Evolutionary conservation across 2,113 vertebrate species (phyloP).

Genomic region (Actenoides hombroni): DNA sequence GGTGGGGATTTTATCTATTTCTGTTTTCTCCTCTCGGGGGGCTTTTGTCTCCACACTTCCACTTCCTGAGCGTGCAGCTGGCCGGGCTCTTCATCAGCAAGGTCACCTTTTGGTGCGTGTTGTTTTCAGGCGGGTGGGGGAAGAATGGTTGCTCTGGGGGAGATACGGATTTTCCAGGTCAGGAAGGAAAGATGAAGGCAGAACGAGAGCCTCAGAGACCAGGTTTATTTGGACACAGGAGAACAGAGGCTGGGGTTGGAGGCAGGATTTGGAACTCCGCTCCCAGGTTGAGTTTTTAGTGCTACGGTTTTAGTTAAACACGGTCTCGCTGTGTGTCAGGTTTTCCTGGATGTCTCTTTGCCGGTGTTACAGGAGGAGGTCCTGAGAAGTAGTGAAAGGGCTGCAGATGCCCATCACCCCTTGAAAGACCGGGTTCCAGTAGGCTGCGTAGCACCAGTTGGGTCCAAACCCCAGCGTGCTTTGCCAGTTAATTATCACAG

Average conservation of each 20-base stretch:
- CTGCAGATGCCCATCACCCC: not conserved
- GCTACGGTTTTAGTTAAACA: no score
- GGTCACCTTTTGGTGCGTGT: not conserved
- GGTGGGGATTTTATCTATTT: slow-evolving; percentile 48
- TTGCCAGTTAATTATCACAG: not conserved
- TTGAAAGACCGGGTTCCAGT: not conserved
- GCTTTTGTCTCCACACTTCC: slow-evolving; percentile 37
- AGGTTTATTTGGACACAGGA: not conserved
- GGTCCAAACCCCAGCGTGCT: accelerated
- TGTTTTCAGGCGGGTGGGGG: not conserved
- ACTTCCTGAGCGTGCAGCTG: slow-evolving; percentile 60
- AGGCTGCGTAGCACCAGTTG: no score
- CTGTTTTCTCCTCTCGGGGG: slow-evolving; percentile 7
- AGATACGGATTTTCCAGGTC: not conserved
- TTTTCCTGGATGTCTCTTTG: not conserved
- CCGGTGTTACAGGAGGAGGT: not conserved
- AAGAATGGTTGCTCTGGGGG: not conserved
- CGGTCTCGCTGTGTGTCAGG: not conserved
- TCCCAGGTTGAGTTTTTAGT: not conserved
- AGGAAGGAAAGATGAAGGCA: slow-evolving; percentile 5
- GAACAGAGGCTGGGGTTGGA: not conserved
- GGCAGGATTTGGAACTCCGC: not conserved
- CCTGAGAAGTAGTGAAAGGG: not conserved
- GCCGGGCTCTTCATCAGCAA: not conserved
- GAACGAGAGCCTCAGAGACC: not conserved